These are phyloP conservation scores for Pelochelys cantorii DNA, from an alignment of 2,797 vertebrate species.

Conservation along the genomic window DNA sequence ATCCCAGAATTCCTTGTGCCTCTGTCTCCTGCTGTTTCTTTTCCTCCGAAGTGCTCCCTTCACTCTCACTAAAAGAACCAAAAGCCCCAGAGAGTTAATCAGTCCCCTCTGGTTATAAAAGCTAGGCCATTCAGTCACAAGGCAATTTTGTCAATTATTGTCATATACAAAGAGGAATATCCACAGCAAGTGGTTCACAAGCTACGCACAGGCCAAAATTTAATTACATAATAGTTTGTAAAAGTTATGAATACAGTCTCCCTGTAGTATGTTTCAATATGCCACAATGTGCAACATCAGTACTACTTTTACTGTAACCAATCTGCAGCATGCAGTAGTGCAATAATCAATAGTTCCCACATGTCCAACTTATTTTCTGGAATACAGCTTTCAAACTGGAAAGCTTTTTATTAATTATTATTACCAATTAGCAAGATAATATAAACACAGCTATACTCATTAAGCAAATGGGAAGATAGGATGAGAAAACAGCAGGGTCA, in stretches of 20 bases:
- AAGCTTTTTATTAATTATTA: background rate
- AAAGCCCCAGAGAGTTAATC: background rate
- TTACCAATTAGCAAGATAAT: conserved; percentile 5
- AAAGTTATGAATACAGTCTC: conserved; percentile 7
- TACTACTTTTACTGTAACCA: background rate
- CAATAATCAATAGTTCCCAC: background rate
- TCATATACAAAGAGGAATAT: background rate
- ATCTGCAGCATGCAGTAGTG: background rate
- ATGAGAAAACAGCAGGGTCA: background rate
- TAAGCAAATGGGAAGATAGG: conserved; percentile 15
- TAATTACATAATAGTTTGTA: background rate
- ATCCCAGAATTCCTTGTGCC: background rate
- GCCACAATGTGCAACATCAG: background rate
- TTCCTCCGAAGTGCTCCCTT: background rate
- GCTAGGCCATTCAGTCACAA: background rate
- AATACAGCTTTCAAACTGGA: background rate
- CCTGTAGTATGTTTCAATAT: background rate
- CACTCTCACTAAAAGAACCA: background rate
- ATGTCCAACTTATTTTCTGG: background rate
- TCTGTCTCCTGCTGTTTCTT: background rate
- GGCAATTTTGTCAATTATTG: background rate
- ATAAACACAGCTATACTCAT: background rate
- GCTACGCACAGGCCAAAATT: background rate
- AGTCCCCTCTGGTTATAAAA: background rate
- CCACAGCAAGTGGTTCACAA: background rate